Evolutionary conservation across 2,888 invertebrate species (phyloP).

Genomic region (Diloba caeruleocephala): DNA sequence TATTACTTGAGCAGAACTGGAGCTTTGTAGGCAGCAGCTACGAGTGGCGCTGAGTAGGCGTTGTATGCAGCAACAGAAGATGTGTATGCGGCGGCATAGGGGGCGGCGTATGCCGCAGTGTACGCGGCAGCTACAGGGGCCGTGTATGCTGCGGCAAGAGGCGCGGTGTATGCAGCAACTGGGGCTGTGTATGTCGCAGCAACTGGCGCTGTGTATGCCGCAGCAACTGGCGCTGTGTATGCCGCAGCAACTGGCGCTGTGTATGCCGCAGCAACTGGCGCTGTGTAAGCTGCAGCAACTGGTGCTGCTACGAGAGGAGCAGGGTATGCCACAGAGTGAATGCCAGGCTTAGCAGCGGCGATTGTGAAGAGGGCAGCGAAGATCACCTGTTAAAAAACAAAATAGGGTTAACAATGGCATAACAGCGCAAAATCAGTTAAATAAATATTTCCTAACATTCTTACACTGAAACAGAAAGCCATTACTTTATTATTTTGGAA

Average conservation of each 20-base stretch:
- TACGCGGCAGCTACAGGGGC: slow-evolving; percentile 66
- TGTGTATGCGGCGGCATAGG: slow-evolving; percentile 61
- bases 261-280: not conserved
- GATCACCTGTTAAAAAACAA: slow-evolving; percentile 67
- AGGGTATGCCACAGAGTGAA: slow-evolving; percentile 67
- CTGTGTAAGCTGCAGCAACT: slow-evolving; percentile 34
- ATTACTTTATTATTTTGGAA: no score
- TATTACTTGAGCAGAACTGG: slow-evolving; percentile 59
- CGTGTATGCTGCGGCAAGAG: slow-evolving; percentile 64
- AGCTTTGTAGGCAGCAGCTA: slow-evolving; percentile 58
- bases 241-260: slow-evolving; percentile 61
- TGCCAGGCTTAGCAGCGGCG: slow-evolving; percentile 81
- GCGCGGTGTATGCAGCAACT: slow-evolving; percentile 64
- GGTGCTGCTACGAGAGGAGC: slow-evolving; percentile 60
- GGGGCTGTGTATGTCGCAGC: slow-evolving; percentile 67
- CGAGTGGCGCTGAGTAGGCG: slow-evolving; percentile 56
- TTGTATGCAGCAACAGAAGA: slow-evolving; percentile 54
- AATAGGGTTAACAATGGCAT: not conserved
- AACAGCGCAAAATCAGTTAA: no score
- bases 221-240: slow-evolving; percentile 59
- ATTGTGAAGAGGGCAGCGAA: slow-evolving; percentile 76
- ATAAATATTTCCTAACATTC: no score
- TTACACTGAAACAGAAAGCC: no score
- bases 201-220: slow-evolving; percentile 66
- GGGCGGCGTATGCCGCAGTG: slow-evolving; percentile 62